Evolutionary conservation across 2,888 invertebrate species (phyloP), one percentile per base, ranked within the genome.

Genomic region (Drosophila niveifrons): DNA sequence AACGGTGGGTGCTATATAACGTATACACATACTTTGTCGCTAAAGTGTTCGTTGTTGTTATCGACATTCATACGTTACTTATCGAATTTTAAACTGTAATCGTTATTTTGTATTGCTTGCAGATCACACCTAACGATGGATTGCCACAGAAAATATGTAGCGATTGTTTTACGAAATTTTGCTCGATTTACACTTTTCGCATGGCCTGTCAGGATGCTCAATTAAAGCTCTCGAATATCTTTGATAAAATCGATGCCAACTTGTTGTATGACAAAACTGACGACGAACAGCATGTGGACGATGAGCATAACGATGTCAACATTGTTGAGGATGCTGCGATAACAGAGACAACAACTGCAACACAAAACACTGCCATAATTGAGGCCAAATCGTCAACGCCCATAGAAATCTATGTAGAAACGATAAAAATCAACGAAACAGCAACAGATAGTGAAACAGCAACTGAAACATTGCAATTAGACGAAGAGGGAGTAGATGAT

Each of bases 101-200:
- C 8, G 0, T 3, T 10, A n/a, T 41, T 11, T 36, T 13, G 8
- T 11, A 15, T 29, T 39, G 1, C 15, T 62, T 61, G 11, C 31
- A 90, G 90, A 90, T 90, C 48, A 80, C 84, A 28, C 84, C 84
- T 13, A 91, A 90, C 43, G 90, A 90, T 75, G 90, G 90, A 11
- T 59, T 90, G 72, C 90, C 90, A 11, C 90, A 90, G 63, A 90
- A 91, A 75, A 90, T 90, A 41, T 90, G 90, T 58, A 82, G 88
- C 28, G 91, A 91, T 72, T 90, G 90, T 59, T 90, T 91, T 72
- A 87, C 88, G 6, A 90, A 90, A 69, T 90, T 90, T 57, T 91
- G 89, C 67, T 87, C 88, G 0, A 78, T 90, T 34, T 80, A 83
- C 39, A 82, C 82, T 3, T 91, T 90, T 78, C 90, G 90, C 3